Evolutionary conservation across 2,797 vertebrate species (phyloP).

Genomic region (Pogoniulus pusillus): DNA sequence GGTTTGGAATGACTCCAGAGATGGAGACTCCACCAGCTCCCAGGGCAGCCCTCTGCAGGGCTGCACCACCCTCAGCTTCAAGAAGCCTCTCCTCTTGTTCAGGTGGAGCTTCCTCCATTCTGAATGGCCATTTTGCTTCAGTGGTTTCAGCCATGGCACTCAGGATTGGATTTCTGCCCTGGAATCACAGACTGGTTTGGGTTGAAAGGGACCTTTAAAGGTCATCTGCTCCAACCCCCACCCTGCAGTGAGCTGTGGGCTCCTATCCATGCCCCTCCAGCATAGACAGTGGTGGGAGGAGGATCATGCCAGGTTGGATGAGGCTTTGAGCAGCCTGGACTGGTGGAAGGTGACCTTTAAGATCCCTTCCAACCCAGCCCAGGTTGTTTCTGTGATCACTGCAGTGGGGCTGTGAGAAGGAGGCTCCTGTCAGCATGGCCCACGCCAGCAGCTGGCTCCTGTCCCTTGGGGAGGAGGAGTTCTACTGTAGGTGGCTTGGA

Average conservation of each 20-base stretch:
- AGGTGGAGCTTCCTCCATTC: no score
- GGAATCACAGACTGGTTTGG: no score
- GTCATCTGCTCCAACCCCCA: no score
- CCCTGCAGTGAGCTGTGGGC: not conserved
- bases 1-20: no score
- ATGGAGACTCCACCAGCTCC: no score
- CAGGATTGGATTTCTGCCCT: no score
- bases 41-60: no score
- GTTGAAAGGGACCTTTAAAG: no score
- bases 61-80: no score
- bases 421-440: rapidly evolving
- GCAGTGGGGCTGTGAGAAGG: not conserved
- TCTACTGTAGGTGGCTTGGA: not conserved
- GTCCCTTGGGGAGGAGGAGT: not conserved
- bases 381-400: not conserved
- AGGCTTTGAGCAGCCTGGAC: not conserved
- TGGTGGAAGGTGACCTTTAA: not conserved
- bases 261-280: not conserved
- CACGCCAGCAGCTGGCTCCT: rapidly evolving
- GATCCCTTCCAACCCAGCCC: not conserved
- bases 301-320: not conserved
- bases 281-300: rapidly evolving
- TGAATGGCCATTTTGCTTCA: no score
- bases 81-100: no score
- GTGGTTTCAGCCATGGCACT: no score